phyloP scores from a whole-genome alignment of 2,888 invertebrate species.

The Dasypolia templi region DNA sequence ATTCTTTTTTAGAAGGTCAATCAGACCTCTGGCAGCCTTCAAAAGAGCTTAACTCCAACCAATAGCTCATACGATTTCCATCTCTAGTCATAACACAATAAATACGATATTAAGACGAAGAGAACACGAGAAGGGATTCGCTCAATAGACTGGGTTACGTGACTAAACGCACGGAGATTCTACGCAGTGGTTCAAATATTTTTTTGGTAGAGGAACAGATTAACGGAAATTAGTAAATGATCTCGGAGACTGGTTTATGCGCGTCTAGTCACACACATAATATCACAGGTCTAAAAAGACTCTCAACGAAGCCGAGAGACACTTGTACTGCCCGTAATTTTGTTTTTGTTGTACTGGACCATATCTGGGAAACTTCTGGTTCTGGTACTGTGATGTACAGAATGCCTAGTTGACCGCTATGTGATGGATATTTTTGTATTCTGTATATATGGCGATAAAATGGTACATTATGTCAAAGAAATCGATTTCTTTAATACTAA shows the following conservation, averaged over 20 bases:
- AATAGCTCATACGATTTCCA: slow-evolving; percentile 13
- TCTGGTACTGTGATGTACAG: too few relatives aligned
- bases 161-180: slow-evolving; percentile 61
- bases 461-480: not conserved
- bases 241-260: slow-evolving; percentile 9
- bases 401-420: too few relatives aligned
- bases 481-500: too few relatives aligned
- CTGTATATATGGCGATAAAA: not conserved
- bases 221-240: slow-evolving; percentile 15
- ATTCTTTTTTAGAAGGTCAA: slow-evolving; percentile 50
- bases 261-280: not conserved
- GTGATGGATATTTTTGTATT: too few relatives aligned
- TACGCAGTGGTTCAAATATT: slow-evolving; percentile 46
- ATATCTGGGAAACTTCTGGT: too few relatives aligned
- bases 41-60: slow-evolving; percentile 19
- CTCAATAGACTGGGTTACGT: slow-evolving; percentile 59
- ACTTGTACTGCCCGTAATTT: too few relatives aligned
- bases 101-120: slow-evolving; percentile 32
- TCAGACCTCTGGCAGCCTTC: slow-evolving; percentile 20
- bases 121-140: slow-evolving; percentile 42
- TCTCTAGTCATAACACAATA: not conserved
- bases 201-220: slow-evolving; percentile 45
- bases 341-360: too few relatives aligned
- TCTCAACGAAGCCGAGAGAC: too few relatives aligned
- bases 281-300: too few relatives aligned